Base-by-base conservation (phyloP, 2,113 vertebrate species). In the Microcebus murinus region DNA sequence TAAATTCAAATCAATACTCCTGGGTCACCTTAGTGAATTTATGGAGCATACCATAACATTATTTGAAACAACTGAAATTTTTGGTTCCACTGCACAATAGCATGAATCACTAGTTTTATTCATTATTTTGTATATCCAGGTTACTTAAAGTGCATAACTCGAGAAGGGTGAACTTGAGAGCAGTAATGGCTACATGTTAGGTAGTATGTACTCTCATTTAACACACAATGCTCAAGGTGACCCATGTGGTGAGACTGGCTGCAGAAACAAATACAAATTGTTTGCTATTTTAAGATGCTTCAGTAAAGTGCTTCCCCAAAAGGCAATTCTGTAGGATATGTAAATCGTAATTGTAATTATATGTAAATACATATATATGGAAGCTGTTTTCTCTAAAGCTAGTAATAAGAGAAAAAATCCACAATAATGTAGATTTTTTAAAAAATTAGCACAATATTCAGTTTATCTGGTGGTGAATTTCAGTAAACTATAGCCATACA, bases 11-110 rank as follows among this genome's bases (percentile, higher is more conserved):
- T 87, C 95, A 96, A 95, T 92, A 74, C 97, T 97, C 95, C 80
- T 95, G 97, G 98, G 98, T 98, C 98, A 98, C 97, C 97, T 98
- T 97, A 97, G 29, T 39, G 65, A 85, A 91, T 98, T 98, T 98
- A 98, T 97, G 96, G 96, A 92, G 91, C 89, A 27, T 73, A n/a
- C 94, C 27, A 27, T 23, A 20, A 81, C 70, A 34, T 91, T 76
- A 42, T 91, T 85, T 27, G 93, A 83, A 96, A 95, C 68, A 96
- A 96, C 61, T 57, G 68, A 27, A 67, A 68, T 34, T 91, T 94
- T 76, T 9, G 50, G 93, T 89, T 68, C 91, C 85, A 7, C 4
- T 20, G 0, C 4, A 52, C 50, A 29, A 34, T 2, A 25, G 92
- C 34, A 39, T 0, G 11, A 96, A 67, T 0, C 31, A 0, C 42